Evolutionary conservation across 2,113 vertebrate species (phyloP), one percentile per base, ranked within the genome.

Genomic region (Silurus meridionalis): DNA sequence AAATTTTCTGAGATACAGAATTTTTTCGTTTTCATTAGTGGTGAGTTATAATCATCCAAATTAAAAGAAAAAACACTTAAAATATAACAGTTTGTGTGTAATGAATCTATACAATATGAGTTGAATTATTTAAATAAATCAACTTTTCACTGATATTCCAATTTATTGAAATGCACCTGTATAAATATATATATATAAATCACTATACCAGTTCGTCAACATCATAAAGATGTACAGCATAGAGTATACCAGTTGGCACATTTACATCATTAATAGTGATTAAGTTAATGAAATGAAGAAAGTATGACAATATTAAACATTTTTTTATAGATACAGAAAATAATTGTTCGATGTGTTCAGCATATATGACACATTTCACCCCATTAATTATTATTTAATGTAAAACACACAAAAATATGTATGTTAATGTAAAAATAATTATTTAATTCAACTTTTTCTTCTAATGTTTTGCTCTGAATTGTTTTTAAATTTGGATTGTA

Each of bases 401-500:
- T 2, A 48, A 48, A 48, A 48, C 46, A 48, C 17, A 19, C 15
- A 46, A 11, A 5, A 72, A 10, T 19, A 19, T 21, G 21, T 75
- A 13, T 4, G 21, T n/a, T 6, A n/a, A 52, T 52, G 7, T 23
- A 50, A 48, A 4, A 72, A 48, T 48, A 52, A 46, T 19, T 1
- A 37, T 69, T 69, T 69, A 2, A 37, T 6, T 48, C 37, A 72
- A 48, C 69, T 48, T 53, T 61, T 57, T 37, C 15, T 71, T 19
- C 8, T 50, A 0, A 1, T 60, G 8, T 60, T 60, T 46, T 6
- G 6, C 0, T 9, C 8, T 72, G 25, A 69, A 15, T 46, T 21
- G 14, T 79, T 87, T 46, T 86, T 89, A 13, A 77, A 79, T 58
- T 80, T 8, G 37, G 17, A 48, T 37, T 48, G 3, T 61, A 61